These are phyloP conservation scores for Norana najaformis DNA, from an alignment of 2,888 invertebrate genomes.

Conservation along the genomic window DNA sequence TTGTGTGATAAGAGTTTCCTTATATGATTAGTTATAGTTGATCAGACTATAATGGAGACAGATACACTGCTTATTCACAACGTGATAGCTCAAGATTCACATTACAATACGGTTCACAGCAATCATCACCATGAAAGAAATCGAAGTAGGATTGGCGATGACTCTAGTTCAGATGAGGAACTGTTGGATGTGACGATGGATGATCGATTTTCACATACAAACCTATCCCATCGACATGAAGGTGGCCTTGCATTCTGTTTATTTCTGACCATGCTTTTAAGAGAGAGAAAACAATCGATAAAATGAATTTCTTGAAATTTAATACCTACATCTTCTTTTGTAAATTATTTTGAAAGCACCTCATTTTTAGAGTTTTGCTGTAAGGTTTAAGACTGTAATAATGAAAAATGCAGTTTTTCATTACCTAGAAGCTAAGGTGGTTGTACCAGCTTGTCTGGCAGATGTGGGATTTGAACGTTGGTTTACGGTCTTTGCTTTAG, in stretches of 20 bases:
- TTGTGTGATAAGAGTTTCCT: not conserved
- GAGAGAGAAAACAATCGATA: not conserved
- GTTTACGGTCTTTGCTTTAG: slow-evolving; percentile 43
- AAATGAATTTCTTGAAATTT: too few relatives aligned
- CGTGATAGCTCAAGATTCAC: not conserved
- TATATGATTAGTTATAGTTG: not conserved
- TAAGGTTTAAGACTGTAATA: too few relatives aligned
- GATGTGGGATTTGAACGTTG: too few relatives aligned
- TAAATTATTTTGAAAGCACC: not conserved
- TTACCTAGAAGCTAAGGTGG: too few relatives aligned
- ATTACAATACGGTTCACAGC: not conserved
- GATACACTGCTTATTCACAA: not conserved
- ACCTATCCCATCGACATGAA: not conserved
- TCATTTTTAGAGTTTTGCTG: not conserved
- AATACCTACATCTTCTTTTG: too few relatives aligned
- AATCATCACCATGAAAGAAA: not conserved
- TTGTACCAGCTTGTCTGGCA: too few relatives aligned
- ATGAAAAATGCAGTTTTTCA: too few relatives aligned
- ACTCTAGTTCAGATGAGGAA: slow-evolving; percentile 31
- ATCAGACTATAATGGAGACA: slow-evolving; percentile 14
- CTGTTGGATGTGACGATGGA: slow-evolving; percentile 29
- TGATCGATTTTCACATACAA: slow-evolving; percentile 16
- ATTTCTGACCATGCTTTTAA: not conserved
- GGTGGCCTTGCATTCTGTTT: not conserved
- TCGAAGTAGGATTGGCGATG: not conserved